These are phyloP conservation scores for Parnassius glacialis DNA, from an alignment of 2,888 invertebrate species.

Conservation along the genomic window DNA sequence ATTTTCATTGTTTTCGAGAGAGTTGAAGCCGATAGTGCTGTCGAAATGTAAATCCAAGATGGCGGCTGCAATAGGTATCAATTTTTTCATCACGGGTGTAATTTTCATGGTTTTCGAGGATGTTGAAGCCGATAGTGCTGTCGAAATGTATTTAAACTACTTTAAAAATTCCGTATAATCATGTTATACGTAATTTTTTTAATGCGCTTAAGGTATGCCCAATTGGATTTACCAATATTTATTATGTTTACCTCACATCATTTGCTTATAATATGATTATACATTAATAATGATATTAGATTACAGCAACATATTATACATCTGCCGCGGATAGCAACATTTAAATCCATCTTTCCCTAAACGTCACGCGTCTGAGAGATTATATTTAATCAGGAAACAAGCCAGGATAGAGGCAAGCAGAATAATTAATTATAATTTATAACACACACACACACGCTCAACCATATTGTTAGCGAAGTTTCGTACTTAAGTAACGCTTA, in stretches of 20 bases:
- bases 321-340: constrained; percentile 28
- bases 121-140: too few relatives aligned
- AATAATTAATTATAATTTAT: constrained; percentile 23
- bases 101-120: too few relatives aligned
- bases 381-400: constrained; percentile 52
- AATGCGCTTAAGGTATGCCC: too few relatives aligned
- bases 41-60: too few relatives aligned
- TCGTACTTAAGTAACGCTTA: constrained; percentile 18
- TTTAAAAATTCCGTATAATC: too few relatives aligned
- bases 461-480: constrained; percentile 26
- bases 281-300: constrained; percentile 11
- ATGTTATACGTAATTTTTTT: too few relatives aligned
- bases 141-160: too few relatives aligned
- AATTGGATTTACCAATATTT: too few relatives aligned
- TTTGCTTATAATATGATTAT: constrained; percentile 1
- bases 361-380: constrained; percentile 42
- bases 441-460: constrained; percentile 11
- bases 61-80: too few relatives aligned
- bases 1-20: too few relatives aligned
- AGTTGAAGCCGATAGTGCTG: too few relatives aligned
- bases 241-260: background rate
- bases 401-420: constrained; percentile 35
- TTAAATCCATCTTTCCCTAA: constrained; percentile 47
- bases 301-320: constrained; percentile 12
- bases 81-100: too few relatives aligned